phyloP scores from a whole-genome alignment of 2,888 invertebrate species.

The Caenorhabditis sinica region DNA sequence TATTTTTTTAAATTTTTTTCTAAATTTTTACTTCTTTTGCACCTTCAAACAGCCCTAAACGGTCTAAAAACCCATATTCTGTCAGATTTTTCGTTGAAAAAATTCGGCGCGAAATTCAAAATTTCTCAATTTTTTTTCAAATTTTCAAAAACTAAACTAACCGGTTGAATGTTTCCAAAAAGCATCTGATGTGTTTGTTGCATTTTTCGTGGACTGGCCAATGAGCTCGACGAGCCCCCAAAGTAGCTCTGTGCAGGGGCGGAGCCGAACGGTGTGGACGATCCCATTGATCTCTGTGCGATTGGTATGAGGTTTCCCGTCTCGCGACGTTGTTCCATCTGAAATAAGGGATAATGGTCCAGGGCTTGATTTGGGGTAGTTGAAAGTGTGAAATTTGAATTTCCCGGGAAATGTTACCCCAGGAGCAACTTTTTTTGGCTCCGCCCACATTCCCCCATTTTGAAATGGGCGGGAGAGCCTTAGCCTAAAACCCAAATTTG shows the following conservation, averaged over 20 bases:
- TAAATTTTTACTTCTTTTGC: no score
- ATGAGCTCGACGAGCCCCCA: constrained; percentile 7
- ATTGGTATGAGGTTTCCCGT: constrained; percentile 66
- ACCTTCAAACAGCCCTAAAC: no score
- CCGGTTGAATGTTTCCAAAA: constrained; percentile 58
- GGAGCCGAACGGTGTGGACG: constrained; percentile 62
- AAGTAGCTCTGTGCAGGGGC: constrained; percentile 59
- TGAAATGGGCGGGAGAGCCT: no score
- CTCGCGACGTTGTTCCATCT: constrained; percentile 68
- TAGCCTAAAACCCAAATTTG: no score
- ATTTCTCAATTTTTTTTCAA: neutral
- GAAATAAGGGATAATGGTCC: neutral
- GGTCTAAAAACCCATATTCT: neutral
- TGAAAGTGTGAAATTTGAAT: neutral
- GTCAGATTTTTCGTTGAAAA: neutral
- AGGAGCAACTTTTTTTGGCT: constrained; percentile 14
- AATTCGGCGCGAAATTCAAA: neutral
- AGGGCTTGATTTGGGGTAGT: neutral
- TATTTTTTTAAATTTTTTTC: neutral
- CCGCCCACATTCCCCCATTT: neutral
- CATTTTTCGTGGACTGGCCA: constrained; percentile 60
- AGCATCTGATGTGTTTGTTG: constrained; percentile 60
- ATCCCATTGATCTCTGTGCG: constrained; percentile 51
- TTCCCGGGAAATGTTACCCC: neutral
- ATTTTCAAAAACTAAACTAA: constrained; percentile 43